Conservation (phyloP, 2,113 vertebrate species). For the Hemiscyllium ocellatum region DNA sequence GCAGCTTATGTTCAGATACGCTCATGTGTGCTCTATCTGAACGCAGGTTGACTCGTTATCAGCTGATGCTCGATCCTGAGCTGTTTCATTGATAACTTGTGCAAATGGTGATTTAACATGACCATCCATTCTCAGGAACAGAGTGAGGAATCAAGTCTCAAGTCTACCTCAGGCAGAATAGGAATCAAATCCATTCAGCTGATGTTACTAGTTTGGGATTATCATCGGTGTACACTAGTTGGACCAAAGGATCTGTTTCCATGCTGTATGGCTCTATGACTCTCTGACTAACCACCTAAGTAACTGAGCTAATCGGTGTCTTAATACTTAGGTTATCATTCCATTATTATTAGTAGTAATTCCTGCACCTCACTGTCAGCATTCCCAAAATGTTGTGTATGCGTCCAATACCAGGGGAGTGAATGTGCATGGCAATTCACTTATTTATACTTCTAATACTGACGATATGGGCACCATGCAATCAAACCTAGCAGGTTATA, state of each 20-base stretch:
- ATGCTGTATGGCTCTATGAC: too few relatives aligned
- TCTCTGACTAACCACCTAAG: too few relatives aligned
- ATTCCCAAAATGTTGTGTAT: too few relatives aligned
- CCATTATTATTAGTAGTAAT: neutral
- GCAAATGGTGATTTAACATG: neutral
- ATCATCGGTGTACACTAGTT: too few relatives aligned
- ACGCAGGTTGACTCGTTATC: neutral
- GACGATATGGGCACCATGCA: too few relatives aligned
- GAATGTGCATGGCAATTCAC: too few relatives aligned
- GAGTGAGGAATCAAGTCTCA: neutral
- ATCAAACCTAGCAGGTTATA: too few relatives aligned
- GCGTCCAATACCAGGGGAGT: too few relatives aligned
- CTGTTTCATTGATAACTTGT: neutral
- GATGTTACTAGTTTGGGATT: neutral
- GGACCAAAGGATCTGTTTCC: too few relatives aligned
- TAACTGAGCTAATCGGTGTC: neutral
- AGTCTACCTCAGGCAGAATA: neutral
- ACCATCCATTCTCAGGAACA: too few relatives aligned
- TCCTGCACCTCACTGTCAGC: too few relatives aligned
- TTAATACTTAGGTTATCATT: neutral
- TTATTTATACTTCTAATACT: too few relatives aligned
- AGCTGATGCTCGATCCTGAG: neutral
- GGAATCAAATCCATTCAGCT: neutral
- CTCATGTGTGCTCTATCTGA: neutral
- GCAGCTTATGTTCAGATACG: neutral